Conservation (phyloP, 1,140 invertebrate species). For the Caenorhabditis briggsae region DNA sequence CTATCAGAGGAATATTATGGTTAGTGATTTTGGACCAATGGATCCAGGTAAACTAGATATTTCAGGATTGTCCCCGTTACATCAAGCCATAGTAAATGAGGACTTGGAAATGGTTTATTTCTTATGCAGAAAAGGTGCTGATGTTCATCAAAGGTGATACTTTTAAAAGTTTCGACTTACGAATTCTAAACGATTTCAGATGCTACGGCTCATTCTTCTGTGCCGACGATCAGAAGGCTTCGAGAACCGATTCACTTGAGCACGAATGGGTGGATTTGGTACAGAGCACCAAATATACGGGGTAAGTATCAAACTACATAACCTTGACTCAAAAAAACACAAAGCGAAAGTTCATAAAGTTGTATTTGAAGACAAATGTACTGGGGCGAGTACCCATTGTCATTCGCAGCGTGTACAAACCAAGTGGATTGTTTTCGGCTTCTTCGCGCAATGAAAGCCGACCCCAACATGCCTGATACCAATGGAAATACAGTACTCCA, state of each 20-base stretch:
- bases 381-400: conserved; percentile 97
- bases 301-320: conserved; percentile 80
- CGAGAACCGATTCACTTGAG: conserved; percentile 86
- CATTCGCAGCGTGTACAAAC: conserved; percentile 92
- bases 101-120: conserved; percentile 97
- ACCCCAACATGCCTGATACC: conserved; percentile 92
- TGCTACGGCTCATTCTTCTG: conserved; percentile 95
- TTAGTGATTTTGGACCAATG: conserved; percentile 78
- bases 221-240: conserved; percentile 94
- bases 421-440: conserved; percentile 96
- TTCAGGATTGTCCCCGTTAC: conserved; percentile 80
- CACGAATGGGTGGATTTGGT: conserved; percentile 91
- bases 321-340: background rate
- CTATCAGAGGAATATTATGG: conserved; percentile 96
- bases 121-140: conserved; percentile 88
- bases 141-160: conserved; percentile 85
- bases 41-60: background rate
- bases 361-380: conserved; percentile 86
- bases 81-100: conserved; percentile 97
- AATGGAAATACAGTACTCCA: conserved; percentile 97
- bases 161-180: background rate
- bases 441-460: conserved; percentile 90
- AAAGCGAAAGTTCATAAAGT: conserved; percentile 46
- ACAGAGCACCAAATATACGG: conserved; percentile 90
- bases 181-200: conserved; percentile 24